Base-by-base conservation (phyloP, 2,113 vertebrate genomes). In the Chunga burmeisteri region DNA sequence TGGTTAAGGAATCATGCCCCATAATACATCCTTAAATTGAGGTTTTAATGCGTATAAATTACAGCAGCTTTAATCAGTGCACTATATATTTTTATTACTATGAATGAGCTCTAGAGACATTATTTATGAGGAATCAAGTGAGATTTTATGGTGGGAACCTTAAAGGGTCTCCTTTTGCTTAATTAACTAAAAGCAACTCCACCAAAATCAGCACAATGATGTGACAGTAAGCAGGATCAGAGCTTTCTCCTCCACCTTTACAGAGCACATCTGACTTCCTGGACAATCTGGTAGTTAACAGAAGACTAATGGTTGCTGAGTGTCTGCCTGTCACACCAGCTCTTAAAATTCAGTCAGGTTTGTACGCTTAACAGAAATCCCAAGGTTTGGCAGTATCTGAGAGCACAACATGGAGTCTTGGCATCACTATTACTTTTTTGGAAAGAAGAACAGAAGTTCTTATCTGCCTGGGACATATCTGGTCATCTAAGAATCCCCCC, bases 121-220 rank as follows among this genome's bases (percentile, higher is more conserved):
- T 74, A 90, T 88, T 95, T 91, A 84, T 89, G 83, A 73, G 55
- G 38, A 94, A 93, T 74, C 56, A 75, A 86, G 52, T 68, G 78
- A 81, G 10, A 85, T 91, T 91, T 96, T 97, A 74, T 71, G 34
- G 36, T 42, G 23, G 14, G 23, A 91, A 38, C 22, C 16, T 67
- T 81, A 74, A 91, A 83, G 42, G 36, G 12, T 19, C 66, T 93
- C 18, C 34, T 87, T 77, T 87, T 27, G 53, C 84, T 68, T 89
- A 74, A 67, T 74, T 65, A 80, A 77, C 40, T 92, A 29, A 58
- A 93, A 93, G 38, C n/a, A 55, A 14, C 20, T 62, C 22, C 46
- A 71, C 46, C 47, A 38, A 92, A 83, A 72, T 70, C n/a, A 84
- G 46, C 42, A 49, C 53, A 78, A 81, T 52, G 10, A 32, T 66